Conservation (phyloP, 2,888 invertebrate genomes). For the Apodemia mormo region DNA sequence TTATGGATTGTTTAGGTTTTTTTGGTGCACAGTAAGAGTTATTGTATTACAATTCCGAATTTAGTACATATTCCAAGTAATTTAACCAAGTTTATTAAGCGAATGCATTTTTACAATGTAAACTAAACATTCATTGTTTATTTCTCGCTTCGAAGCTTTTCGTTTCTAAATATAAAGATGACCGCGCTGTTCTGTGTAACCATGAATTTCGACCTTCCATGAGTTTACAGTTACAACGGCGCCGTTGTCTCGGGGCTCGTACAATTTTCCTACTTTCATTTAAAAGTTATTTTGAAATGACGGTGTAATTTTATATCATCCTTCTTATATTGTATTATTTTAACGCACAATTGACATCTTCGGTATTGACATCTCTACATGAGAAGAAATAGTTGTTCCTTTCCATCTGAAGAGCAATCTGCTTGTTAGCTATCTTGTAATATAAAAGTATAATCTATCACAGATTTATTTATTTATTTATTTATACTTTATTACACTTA, state of each 20-base stretch:
- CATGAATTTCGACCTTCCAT: slow-evolving; percentile 29
- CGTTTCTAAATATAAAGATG: slow-evolving; percentile 36
- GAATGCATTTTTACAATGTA: slow-evolving; percentile 37
- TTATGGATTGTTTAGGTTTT: background rate
- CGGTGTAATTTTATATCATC: background rate
- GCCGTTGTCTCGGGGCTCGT: slow-evolving; percentile 5
- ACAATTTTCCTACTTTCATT: slow-evolving; percentile 8
- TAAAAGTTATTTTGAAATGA: background rate
- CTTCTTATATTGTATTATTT: too few species aligned
- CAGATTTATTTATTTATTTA: too few species aligned
- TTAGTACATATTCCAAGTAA: slow-evolving; percentile 6
- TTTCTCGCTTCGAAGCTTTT: slow-evolving; percentile 21
- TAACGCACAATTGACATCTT: too few species aligned
- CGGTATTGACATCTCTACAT: too few species aligned
- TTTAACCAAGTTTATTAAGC: slow-evolving; percentile 5
- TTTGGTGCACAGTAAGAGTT: background rate
- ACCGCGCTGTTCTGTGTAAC: slow-evolving; percentile 28
- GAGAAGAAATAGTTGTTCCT: too few species aligned
- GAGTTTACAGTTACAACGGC: slow-evolving; percentile 7
- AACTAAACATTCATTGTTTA: slow-evolving; percentile 28
- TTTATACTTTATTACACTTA: too few species aligned
- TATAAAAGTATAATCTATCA: too few species aligned
- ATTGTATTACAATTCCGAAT: slow-evolving; percentile 19
- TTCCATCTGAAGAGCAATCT: too few species aligned
- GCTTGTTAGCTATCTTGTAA: too few species aligned